A percentile compares a stretch with the other conserved stretches of the same genome.
Evolutionary conservation across 2,888 invertebrate genomes (phyloP).

Genomic region (Tubiluchus corallicola): DNA sequence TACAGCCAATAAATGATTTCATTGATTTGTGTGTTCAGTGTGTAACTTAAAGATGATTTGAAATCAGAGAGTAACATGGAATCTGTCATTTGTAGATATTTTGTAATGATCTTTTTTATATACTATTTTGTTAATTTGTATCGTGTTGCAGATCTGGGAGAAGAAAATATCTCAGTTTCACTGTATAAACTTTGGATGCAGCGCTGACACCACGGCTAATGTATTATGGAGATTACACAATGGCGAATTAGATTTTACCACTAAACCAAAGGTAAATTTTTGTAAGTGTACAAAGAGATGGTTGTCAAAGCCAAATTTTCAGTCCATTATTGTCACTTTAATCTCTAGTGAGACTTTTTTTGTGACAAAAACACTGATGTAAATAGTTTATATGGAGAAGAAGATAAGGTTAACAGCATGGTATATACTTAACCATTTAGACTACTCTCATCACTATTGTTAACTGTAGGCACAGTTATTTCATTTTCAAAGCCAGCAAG

Average conservation of each 20-base stretch:
- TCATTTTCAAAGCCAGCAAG: too few relatives aligned
- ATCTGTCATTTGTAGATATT: conserved; percentile 2
- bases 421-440: too few relatives aligned
- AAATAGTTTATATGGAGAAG: too few relatives aligned
- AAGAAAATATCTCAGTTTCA: conserved; percentile 77
- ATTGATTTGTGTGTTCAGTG: conserved; percentile 4
- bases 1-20: too few relatives aligned
- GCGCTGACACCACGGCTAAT: conserved; percentile 68
- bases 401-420: too few relatives aligned
- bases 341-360: too few relatives aligned
- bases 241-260: conserved; percentile 69
- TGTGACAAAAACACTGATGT: too few relatives aligned
- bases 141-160: conserved; percentile 46
- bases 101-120: not conserved
- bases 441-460: too few relatives aligned
- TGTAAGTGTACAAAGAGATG: too few relatives aligned
- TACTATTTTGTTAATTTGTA: not conserved
- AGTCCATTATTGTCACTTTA: too few relatives aligned
- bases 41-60: not conserved
- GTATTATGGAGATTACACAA: conserved; percentile 73
- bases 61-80: not conserved
- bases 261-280: conserved; percentile 51
- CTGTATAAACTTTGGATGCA: conserved; percentile 74
- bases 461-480: too few relatives aligned
- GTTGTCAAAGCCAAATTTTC: too few relatives aligned